Conservation (phyloP, 2,113 vertebrate species). For the Gasterosteus aculeatus region DNA sequence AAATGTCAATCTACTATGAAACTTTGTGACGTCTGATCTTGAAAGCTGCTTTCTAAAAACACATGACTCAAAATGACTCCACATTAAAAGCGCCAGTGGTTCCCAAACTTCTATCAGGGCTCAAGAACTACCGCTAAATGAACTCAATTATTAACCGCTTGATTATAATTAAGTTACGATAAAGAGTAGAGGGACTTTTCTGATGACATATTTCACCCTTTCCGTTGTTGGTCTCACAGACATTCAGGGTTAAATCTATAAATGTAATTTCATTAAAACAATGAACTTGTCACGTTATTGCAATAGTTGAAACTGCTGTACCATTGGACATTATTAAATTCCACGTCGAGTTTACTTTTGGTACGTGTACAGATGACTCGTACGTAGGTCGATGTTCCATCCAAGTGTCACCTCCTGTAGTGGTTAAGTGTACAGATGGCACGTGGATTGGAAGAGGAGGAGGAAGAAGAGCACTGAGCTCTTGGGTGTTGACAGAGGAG, state of each 20-base stretch:
- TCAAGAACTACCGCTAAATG: background rate
- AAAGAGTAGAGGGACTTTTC: background rate
- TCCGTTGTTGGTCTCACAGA: background rate
- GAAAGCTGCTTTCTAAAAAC: background rate
- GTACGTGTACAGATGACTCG: background rate
- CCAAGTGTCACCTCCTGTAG: background rate
- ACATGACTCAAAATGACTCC: background rate
- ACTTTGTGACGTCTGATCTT: background rate
- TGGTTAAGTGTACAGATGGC: constrained; percentile 22
- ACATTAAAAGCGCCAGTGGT: background rate
- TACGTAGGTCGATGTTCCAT: background rate
- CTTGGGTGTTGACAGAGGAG: constrained; percentile 34
- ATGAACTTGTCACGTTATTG: background rate
- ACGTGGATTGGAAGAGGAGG: constrained; percentile 9
- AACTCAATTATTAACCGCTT: background rate
- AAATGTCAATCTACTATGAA: background rate
- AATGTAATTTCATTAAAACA: background rate
- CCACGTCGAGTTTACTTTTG: background rate
- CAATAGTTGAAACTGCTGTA: background rate
- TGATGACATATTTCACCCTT: background rate
- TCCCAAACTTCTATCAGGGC: background rate
- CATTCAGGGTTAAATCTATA: background rate
- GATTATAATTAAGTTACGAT: background rate
- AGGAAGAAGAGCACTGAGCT: constrained; percentile 8
- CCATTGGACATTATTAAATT: background rate